Evolutionary conservation across 2,888 invertebrate genomes (phyloP), one percentile per base, ranked within the genome.

Genomic region (Yponomeuta malinellus): DNA sequence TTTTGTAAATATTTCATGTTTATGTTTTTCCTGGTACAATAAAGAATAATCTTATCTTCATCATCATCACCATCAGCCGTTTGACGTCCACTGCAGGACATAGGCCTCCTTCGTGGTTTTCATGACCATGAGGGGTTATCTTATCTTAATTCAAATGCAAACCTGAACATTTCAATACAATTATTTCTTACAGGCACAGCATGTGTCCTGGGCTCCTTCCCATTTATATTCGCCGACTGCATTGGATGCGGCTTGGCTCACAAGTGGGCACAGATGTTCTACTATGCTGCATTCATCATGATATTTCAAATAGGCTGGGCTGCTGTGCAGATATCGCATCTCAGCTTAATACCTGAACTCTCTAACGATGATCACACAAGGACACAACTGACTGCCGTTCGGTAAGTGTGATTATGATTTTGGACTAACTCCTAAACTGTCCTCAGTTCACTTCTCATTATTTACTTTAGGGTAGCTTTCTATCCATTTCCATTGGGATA

Each of bases 271-370:
- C 94, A 96, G 85, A 89, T 97, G 82, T 91, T 95, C 76, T 97
- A 97, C 83, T 97, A 95, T 85, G 93, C 94, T 43, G 93, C 95
- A 70, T 96, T 97, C 81, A 95, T 97, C 70, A 86, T 95, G 68
- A 95, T 98, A 80, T 97, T 97, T 83, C 98, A 98, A 93, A 96
- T 98, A 87, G 98, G 98, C 23, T 98, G 98, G 98, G 98, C 98
- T 5, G 91, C 96, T 0, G 96, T 96, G 0, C 98, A 98, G 90
- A 97, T 98, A 79, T 97, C 97, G 33, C 98, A 98, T 83, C 92
- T 98, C 73, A 96, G 98, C 23, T 92, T 98, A 69, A 97, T 98
- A 78, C 97, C 98, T 0, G 96, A 96, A 80, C 86, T 97, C 66
- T 95, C 96, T 1, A 94, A 95, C 52, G 94, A 95, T 79, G 95